Percentiles rank a stretch among this genome's conserved stretches.
These are phyloP conservation scores for Shargacucullia verbasci DNA, from an alignment of 2,888 invertebrate species.

Conservation along the genomic window DNA sequence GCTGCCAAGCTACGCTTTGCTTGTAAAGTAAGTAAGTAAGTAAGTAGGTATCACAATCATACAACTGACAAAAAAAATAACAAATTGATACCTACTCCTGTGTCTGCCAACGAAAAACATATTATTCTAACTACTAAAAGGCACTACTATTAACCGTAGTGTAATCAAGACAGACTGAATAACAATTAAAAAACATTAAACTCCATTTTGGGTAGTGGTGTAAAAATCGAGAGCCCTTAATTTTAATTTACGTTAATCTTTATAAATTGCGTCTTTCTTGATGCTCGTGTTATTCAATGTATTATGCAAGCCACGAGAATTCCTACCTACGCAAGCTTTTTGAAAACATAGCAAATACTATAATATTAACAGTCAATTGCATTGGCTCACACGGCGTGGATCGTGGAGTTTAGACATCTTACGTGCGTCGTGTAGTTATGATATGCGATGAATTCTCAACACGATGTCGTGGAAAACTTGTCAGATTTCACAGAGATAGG, in stretches of 20 bases:
- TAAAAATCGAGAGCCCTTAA: conserved; percentile 4
- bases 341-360: conserved; percentile 38
- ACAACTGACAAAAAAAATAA: no score
- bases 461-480: conserved; percentile 22
- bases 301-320: conserved; percentile 51
- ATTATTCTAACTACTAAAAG: no score
- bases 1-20: conserved; percentile 18
- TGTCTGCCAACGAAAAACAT: no score
- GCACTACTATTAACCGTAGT: no score
- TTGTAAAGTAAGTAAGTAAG: not conserved
- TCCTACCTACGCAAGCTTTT: conserved; percentile 40
- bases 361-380: conserved; percentile 28
- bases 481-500: conserved; percentile 35
- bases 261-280: conserved; percentile 21
- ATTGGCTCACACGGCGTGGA: conserved; percentile 4
- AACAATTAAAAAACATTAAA: not conserved
- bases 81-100: no score
- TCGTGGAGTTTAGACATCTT: conserved; percentile 25
- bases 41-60: no score
- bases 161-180: no score
- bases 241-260: conserved; percentile 3
- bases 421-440: conserved; percentile 8
- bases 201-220: not conserved
- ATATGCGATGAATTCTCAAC: conserved; percentile 20
- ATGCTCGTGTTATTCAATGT: conserved; percentile 19